Conservation (phyloP, 2,888 invertebrate genomes). For the Limnephilus lunatus region DNA sequence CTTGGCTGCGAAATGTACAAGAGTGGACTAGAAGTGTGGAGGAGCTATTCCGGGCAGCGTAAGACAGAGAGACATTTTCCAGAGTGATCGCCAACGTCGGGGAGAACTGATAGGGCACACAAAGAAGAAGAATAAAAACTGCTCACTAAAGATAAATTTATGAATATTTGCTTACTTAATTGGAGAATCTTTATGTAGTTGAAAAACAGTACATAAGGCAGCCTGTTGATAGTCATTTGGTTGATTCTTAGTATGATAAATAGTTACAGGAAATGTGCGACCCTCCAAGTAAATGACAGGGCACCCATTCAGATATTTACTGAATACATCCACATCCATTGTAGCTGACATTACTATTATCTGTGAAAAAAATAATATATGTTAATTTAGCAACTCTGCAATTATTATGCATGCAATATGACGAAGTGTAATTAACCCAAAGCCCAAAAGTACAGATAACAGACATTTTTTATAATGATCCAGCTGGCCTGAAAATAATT, state of each 20-base stretch:
- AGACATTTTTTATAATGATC: not conserved
- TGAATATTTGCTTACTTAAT: constrained; percentile 81
- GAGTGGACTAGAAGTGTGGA: too few species aligned
- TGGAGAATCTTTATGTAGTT: constrained; percentile 90
- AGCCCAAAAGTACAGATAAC: not conserved
- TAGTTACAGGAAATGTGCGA: constrained; percentile 87
- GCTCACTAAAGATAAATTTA: not conserved
- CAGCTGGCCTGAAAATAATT: not conserved
- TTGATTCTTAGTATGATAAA: constrained; percentile 83
- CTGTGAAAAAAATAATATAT: constrained; percentile 71
- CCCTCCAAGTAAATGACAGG: constrained; percentile 94
- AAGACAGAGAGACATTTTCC: too few species aligned
- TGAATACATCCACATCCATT: constrained; percentile 96
- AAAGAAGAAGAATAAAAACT: too few species aligned
- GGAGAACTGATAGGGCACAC: too few species aligned
- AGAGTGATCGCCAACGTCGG: too few species aligned
- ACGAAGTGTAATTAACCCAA: not conserved
- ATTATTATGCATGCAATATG: not conserved
- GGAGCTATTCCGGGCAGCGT: too few species aligned
- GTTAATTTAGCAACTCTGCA: not conserved
- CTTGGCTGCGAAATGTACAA: too few species aligned
- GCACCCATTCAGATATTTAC: constrained; percentile 91
- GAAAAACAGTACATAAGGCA: constrained; percentile 90
- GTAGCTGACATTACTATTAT: constrained; percentile 96
- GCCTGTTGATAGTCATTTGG: constrained; percentile 92